These are phyloP conservation scores for Enteromius treurensis DNA, from an alignment of 2,797 vertebrate species.

Conservation along the genomic window DNA sequence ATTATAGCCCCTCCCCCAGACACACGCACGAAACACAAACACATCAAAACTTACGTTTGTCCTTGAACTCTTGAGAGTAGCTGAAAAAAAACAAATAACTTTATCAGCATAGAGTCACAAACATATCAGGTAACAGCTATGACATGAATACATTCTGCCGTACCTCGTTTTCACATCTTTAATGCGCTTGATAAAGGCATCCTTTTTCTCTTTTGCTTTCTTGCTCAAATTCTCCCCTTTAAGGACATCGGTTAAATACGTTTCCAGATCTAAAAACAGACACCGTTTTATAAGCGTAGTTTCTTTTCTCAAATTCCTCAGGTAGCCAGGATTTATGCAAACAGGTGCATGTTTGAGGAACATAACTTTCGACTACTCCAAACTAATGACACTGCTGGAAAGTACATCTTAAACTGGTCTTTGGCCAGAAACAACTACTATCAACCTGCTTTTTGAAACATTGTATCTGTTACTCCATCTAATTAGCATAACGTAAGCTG, in stretches of 20 bases:
- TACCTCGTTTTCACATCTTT: slow-evolving; percentile 88
- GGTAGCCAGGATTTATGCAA: not conserved
- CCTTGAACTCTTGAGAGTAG: slow-evolving; percentile 85
- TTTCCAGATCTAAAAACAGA: slow-evolving; percentile 84
- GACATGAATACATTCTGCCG: slow-evolving; percentile 40
- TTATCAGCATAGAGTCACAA: slow-evolving; percentile 36
- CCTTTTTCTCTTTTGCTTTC: slow-evolving; percentile 90
- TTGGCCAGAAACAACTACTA: not conserved
- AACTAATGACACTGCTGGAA: not conserved
- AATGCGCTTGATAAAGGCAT: slow-evolving; percentile 87
- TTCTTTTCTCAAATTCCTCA: not conserved
- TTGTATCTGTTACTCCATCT: not conserved
- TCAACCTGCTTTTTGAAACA: not conserved
- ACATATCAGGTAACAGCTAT: slow-evolving; percentile 20
- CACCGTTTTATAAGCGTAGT: not conserved
- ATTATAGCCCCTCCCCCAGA: slow-evolving; percentile 19
- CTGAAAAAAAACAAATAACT: slow-evolving; percentile 69
- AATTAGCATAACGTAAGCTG: not conserved
- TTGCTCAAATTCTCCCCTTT: slow-evolving; percentile 93
- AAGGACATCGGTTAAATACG: slow-evolving; percentile 83
- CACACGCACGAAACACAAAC: slow-evolving; percentile 18
- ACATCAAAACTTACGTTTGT: slow-evolving; percentile 81
- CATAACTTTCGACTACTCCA: not conserved
- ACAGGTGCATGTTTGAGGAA: slow-evolving; percentile 3
- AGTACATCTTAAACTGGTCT: not conserved